phyloP scores from a whole-genome alignment of 2,888 invertebrate species.

The Empis stercorea region DNA sequence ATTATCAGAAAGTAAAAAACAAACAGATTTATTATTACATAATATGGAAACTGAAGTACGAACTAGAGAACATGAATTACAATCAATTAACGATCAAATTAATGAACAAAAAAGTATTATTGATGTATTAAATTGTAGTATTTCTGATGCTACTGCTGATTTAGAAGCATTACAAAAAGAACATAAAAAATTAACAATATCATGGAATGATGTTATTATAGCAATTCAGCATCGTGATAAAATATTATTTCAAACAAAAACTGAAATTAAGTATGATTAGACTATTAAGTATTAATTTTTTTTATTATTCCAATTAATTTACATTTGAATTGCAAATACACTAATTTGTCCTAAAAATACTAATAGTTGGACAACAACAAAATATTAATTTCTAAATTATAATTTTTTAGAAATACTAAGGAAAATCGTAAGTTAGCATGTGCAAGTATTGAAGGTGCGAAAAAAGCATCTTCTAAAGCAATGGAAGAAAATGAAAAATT shows the following conservation, averaged over 20 bases:
- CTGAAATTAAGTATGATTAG: conserved; percentile 1
- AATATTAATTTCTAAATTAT: too few relatives aligned
- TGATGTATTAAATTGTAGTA: conserved; percentile 42
- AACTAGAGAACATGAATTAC: conserved; percentile 52
- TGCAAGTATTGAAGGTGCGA: conserved; percentile 50
- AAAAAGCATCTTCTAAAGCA: conserved; percentile 51
- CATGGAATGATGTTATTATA: conserved; percentile 63
- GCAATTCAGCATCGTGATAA: conserved; percentile 57
- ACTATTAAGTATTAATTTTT: neutral
- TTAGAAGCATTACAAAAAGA: conserved; percentile 58
- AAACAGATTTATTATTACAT: conserved; percentile 51
- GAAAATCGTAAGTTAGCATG: conserved; percentile 43
- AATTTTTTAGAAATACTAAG: conserved; percentile 40
- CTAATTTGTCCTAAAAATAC: too few relatives aligned
- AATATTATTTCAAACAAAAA: conserved; percentile 43
- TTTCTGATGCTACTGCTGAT: conserved; percentile 58
- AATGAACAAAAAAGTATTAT: conserved; percentile 51
- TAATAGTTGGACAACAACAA: too few relatives aligned
- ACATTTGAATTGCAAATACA: too few relatives aligned
- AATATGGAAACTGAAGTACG: conserved; percentile 56
- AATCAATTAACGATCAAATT: conserved; percentile 49
- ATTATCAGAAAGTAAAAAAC: conserved; percentile 30
- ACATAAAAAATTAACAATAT: conserved; percentile 51
- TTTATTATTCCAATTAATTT: too few relatives aligned
- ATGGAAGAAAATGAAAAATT: conserved; percentile 53